Percentiles rank a stretch among this genome's conserved stretches.
Conservation (phyloP, 2,888 invertebrate species). For the Cotesia congregata region DNA sequence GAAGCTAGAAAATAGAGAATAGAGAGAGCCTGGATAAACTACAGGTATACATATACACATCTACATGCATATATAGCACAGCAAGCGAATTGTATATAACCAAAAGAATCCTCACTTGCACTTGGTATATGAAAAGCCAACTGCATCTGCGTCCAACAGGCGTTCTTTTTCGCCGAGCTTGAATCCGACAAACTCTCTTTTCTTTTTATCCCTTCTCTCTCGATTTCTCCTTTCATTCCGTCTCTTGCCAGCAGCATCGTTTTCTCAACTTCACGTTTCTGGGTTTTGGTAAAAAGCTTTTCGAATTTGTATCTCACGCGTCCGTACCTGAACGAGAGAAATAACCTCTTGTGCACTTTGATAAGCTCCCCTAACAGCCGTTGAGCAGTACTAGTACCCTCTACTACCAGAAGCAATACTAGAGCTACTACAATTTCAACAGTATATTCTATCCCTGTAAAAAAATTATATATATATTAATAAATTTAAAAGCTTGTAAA, state of each 20-base stretch:
- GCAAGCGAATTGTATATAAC: constrained; percentile 28
- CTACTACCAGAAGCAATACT: not conserved
- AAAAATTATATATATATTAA: not conserved
- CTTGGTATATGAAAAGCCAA: constrained; percentile 41
- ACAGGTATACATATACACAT: constrained; percentile 14
- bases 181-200: constrained; percentile 44
- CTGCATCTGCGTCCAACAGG: constrained; percentile 43
- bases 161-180: constrained; percentile 31
- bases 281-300: constrained; percentile 39
- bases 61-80: not conserved
- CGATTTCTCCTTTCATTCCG: not conserved
- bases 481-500: not conserved
- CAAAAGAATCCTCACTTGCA: constrained; percentile 42
- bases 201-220: not conserved
- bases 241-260: not conserved
- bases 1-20: constrained; percentile 7
- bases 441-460: not conserved
- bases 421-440: not conserved
- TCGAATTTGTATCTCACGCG: constrained; percentile 41
- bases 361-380: constrained; percentile 31
- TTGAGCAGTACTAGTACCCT: not conserved
- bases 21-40: not conserved
- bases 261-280: constrained; percentile 16
- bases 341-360: constrained; percentile 20
- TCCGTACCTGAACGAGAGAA: constrained; percentile 27